Evolutionary conservation across 2,888 invertebrate genomes (phyloP).

Genomic region (Euzophera pinguis): DNA sequence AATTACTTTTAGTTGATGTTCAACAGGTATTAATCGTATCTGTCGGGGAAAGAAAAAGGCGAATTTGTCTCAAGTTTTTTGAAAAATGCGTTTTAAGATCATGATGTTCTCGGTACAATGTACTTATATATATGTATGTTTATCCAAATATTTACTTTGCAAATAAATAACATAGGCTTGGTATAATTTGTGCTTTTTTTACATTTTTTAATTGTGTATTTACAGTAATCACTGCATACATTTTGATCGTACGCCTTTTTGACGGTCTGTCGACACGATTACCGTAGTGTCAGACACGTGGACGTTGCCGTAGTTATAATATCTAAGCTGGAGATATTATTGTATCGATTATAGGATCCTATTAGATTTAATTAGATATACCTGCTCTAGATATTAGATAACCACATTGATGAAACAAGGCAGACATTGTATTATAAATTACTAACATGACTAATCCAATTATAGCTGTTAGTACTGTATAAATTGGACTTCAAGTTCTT

Average conservation of each 20-base stretch:
- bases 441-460: conserved; percentile 6
- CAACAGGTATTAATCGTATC: conserved; percentile 41
- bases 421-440: conserved; percentile 4
- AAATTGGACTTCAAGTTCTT: conserved; percentile 4
- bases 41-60: conserved; percentile 1
- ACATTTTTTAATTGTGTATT: too few relatives aligned
- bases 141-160: too few relatives aligned
- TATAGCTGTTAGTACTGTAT: conserved; percentile 4
- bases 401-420: not conserved
- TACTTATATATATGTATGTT: too few relatives aligned
- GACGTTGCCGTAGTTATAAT: not conserved
- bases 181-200: too few relatives aligned
- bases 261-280: too few relatives aligned
- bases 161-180: too few relatives aligned
- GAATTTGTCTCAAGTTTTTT: not conserved
- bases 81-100: not conserved
- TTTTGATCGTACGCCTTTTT: too few relatives aligned
- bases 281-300: too few relatives aligned
- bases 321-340: not conserved
- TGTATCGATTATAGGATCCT: not conserved
- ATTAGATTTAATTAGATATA: not conserved
- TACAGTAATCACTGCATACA: too few relatives aligned
- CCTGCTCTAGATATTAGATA: not conserved
- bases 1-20: conserved; percentile 42
- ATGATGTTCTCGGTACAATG: too few relatives aligned